Conservation (phyloP, 2,888 invertebrate species). For the Drosophila borborema region DNA sequence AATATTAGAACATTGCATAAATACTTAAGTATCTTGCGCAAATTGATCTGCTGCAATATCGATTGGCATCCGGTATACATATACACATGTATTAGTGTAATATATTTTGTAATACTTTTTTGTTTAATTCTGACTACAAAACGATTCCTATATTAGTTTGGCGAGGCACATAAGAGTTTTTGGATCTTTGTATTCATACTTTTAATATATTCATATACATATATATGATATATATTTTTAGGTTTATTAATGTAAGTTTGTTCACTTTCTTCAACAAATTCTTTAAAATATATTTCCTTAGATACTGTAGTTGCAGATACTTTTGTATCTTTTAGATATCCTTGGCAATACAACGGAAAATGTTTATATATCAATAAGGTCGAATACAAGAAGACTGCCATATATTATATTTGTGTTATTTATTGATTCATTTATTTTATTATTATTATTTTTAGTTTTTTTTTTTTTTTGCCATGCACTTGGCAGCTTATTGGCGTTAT, state of each 20-base stretch:
- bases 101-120: slow-evolving; percentile 5
- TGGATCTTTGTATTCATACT: not conserved
- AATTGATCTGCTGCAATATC: slow-evolving; percentile 43
- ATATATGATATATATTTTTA: not conserved
- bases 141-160: not conserved
- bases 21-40: slow-evolving; percentile 20
- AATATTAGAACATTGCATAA: slow-evolving; percentile 4
- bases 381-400: slow-evolving; percentile 26
- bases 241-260: not conserved
- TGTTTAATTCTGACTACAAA: not conserved
- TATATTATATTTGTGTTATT: slow-evolving; percentile 26
- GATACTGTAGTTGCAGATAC: not conserved
- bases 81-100: not conserved
- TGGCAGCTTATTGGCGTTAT: slow-evolving; percentile 38
- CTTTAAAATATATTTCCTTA: not conserved
- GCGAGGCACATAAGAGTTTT: no score
- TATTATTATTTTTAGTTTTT: not conserved
- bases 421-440: slow-evolving; percentile 5
- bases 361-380: slow-evolving; percentile 33
- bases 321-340: slow-evolving; percentile 33
- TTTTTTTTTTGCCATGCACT: slow-evolving; percentile 20
- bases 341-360: slow-evolving; percentile 31
- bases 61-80: slow-evolving; percentile 3
- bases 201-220: not conserved
- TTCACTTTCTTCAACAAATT: not conserved